Evolutionary conservation across 2,888 invertebrate species (phyloP).

Genomic region (Lissonota sp.): DNA sequence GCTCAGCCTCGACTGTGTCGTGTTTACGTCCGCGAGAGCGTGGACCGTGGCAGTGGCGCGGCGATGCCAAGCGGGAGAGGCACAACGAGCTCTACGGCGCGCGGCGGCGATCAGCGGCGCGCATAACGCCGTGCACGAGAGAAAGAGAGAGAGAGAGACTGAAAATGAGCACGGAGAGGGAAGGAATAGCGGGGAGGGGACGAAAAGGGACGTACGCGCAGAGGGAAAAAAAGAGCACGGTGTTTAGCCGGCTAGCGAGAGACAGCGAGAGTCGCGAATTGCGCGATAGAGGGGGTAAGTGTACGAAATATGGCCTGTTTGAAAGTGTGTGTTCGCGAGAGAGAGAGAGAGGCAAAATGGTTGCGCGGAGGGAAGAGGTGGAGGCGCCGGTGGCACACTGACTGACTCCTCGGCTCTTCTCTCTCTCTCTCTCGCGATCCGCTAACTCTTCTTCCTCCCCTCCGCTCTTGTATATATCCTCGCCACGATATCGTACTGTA

Average conservation of each 20-base stretch:
- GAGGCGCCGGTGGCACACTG: slow-evolving; percentile 83
- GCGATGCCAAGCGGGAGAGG: slow-evolving; percentile 57
- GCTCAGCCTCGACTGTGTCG: slow-evolving; percentile 68
- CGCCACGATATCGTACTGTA: slow-evolving; percentile 2
- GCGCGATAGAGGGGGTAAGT: slow-evolving; percentile 40
- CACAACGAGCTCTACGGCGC: slow-evolving; percentile 31
- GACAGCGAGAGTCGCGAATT: not conserved
- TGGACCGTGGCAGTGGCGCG: slow-evolving; percentile 85
- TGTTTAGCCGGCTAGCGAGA: slow-evolving; percentile 35
- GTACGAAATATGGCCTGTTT: slow-evolving; percentile 53
- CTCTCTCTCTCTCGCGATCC: slow-evolving; percentile 63
- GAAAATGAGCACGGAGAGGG: slow-evolving; percentile 61
- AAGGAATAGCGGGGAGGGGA: slow-evolving; percentile 76
- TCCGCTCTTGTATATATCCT: not conserved
- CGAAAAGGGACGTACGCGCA: slow-evolving; percentile 47
- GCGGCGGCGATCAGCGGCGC: slow-evolving; percentile 47
- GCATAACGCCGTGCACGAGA: slow-evolving; percentile 9
- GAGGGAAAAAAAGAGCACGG: slow-evolving; percentile 57
- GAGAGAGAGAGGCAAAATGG: slow-evolving; percentile 39
- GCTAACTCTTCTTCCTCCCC: slow-evolving; percentile 63
- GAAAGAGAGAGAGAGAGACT: slow-evolving; percentile 59
- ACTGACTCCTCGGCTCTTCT: slow-evolving; percentile 78
- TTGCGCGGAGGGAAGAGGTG: slow-evolving; percentile 52
- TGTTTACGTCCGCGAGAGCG: slow-evolving; percentile 80
- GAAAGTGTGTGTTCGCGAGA: slow-evolving; percentile 45